phyloP scores from a whole-genome alignment of 2,888 invertebrate genomes.

The Fabriciana adippe region DNA sequence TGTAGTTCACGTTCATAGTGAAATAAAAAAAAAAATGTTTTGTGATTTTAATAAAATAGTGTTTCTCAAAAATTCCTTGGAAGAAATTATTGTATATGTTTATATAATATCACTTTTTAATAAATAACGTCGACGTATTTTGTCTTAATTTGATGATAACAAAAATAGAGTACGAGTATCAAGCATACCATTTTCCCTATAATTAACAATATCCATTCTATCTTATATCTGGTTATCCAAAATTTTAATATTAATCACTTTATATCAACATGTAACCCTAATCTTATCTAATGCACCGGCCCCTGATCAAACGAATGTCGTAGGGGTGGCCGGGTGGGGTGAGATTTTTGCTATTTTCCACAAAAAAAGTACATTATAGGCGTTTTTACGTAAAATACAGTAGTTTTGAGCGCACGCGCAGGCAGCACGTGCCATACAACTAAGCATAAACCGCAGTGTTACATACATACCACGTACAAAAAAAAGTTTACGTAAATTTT shows the following conservation, averaged over 20 bases:
- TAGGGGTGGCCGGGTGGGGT: slow-evolving; percentile 68
- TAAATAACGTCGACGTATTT: too few species aligned
- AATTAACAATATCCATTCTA: not conserved
- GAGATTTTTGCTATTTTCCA: slow-evolving; percentile 76
- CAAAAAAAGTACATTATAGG: slow-evolving; percentile 67
- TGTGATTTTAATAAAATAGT: not conserved
- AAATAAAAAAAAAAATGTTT: not conserved
- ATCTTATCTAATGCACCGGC: slow-evolving; percentile 69
- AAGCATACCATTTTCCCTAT: too few species aligned
- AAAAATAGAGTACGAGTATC: too few species aligned
- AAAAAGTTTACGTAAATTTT: not conserved
- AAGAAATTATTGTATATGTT: too few species aligned
- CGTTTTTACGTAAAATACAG: slow-evolving; percentile 78
- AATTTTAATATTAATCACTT: not conserved
- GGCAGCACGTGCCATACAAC: slow-evolving; percentile 60
- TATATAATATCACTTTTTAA: too few species aligned
- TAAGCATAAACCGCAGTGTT: slow-evolving; percentile 3
- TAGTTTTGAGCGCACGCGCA: slow-evolving; percentile 76
- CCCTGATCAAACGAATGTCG: slow-evolving; percentile 58
- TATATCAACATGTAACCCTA: slow-evolving; percentile 56
- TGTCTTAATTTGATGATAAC: too few species aligned
- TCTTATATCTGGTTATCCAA: not conserved
- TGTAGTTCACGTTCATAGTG: slow-evolving; percentile 10
- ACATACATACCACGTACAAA: too few species aligned
- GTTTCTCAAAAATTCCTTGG: too few species aligned